Percentiles rank a stretch among this genome's conserved stretches.
Evolutionary conservation across 1,140 invertebrate species (phyloP).

Genomic region (Pseudobourletiella spinata): DNA sequence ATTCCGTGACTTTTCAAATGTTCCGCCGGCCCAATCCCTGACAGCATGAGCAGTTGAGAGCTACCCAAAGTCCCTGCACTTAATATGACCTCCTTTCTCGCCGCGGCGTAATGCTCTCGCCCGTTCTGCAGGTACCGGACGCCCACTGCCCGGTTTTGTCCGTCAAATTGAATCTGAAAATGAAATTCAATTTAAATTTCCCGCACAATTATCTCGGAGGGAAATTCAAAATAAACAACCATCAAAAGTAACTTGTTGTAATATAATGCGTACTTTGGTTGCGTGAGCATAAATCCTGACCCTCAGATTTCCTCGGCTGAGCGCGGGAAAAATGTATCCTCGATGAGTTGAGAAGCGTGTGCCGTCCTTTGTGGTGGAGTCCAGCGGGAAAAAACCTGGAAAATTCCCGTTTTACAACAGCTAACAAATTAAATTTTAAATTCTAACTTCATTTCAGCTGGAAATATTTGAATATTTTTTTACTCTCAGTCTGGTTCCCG

Average conservation of each 20-base stretch:
- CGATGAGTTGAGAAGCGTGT: constrained; percentile 20
- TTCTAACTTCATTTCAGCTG: no score
- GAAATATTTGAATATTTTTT: not conserved
- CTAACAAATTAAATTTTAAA: not conserved
- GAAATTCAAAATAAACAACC: no score
- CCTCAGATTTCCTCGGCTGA: constrained; percentile 9
- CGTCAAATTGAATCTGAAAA: not conserved
- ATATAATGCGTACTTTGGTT: constrained; percentile 29
- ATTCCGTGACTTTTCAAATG: not conserved
- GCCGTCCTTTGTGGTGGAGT: constrained; percentile 26
- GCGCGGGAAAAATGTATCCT: constrained; percentile 22
- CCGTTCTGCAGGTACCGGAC: not conserved
- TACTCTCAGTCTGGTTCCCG: constrained; percentile 40
- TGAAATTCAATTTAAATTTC: no score
- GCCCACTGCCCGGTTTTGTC: not conserved
- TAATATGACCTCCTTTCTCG: constrained; percentile 12
- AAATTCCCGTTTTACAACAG: not conserved
- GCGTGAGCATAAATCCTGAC: constrained; percentile 16
- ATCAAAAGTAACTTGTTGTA: no score
- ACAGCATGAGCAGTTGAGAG: constrained; percentile 40
- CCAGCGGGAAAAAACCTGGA: constrained; percentile 21
- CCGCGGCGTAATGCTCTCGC: not conserved
- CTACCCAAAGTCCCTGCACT: constrained; percentile 24
- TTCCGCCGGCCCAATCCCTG: constrained; percentile 40
- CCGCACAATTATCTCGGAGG: no score